phyloP scores from a whole-genome alignment of 2,113 vertebrate genomes.

The Camelus dromedarius region DNA sequence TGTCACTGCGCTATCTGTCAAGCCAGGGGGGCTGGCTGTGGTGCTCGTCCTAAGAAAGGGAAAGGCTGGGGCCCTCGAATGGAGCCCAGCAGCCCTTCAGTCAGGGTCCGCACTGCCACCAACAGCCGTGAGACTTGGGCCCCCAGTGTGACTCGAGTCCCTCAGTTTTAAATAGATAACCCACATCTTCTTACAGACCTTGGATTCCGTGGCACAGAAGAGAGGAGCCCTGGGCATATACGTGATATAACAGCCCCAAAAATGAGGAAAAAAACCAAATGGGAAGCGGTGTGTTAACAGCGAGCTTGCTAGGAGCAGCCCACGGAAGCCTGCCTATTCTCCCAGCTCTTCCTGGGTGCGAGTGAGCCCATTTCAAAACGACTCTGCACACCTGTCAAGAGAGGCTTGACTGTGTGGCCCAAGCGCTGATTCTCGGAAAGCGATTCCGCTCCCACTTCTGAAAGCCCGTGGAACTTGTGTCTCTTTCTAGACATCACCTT shows the following conservation, averaged over 20 bases:
- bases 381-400: not conserved
- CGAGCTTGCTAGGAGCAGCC: not conserved
- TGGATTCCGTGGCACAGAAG: not conserved
- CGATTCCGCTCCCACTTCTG: not conserved
- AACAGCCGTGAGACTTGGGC: rapidly evolving
- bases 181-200: not conserved
- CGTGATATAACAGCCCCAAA: not conserved
- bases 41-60: not conserved
- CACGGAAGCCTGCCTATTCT: not conserved
- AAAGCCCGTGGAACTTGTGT: not conserved
- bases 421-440: not conserved
- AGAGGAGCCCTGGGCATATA: not conserved
- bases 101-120: not conserved
- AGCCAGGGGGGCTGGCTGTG: not conserved
- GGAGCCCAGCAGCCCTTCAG: too few species aligned
- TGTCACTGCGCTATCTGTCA: not conserved
- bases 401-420: not conserved
- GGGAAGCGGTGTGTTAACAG: too few species aligned
- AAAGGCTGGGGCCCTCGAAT: not conserved
- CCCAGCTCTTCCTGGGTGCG: not conserved
- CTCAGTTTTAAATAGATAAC: not conserved
- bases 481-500: not conserved
- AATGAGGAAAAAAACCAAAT: too few species aligned
- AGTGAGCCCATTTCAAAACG: not conserved
- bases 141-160: not conserved